A percentile compares a stretch with the other conserved stretches of the same genome.
Conservation (phyloP, 2,797 vertebrate species). For the Rhyacichthys aspro region DNA sequence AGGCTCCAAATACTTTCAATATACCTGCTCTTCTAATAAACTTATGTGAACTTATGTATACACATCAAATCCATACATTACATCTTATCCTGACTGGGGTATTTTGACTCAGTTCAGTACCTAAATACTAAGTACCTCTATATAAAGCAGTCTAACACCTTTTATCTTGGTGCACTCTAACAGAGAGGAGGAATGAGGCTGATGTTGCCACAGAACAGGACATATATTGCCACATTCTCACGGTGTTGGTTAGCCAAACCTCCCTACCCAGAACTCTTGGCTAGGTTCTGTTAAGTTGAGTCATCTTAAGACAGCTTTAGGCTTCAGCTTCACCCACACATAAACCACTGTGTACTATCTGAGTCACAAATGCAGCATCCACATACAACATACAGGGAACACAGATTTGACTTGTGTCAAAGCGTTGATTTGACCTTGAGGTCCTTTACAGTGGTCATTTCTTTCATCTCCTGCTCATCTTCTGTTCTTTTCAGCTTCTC, state of each 20-base stretch:
- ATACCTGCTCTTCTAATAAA: constrained; percentile 33
- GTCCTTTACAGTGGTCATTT: neutral
- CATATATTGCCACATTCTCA: constrained; percentile 72
- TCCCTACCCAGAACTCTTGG: constrained; percentile 76
- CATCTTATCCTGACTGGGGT: too few species aligned
- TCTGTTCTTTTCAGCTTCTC: constrained; percentile 2
- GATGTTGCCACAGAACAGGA: constrained; percentile 69
- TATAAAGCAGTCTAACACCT: constrained; percentile 16
- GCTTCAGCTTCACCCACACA: constrained; percentile 67
- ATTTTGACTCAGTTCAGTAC: too few species aligned
- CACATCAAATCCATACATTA: too few species aligned
- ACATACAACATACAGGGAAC: constrained; percentile 30
- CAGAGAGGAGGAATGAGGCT: constrained; percentile 29
- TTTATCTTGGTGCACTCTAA: constrained; percentile 11
- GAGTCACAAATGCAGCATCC: constrained; percentile 57
- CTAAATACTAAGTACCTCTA: neutral
- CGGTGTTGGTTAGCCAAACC: constrained; percentile 73
- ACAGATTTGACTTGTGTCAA: constrained; percentile 43
- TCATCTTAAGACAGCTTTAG: constrained; percentile 66
- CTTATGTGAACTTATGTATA: neutral
- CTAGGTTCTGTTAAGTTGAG: constrained; percentile 75
- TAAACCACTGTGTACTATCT: constrained; percentile 65
- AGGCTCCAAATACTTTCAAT: constrained; percentile 8
- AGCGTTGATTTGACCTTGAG: constrained; percentile 37
- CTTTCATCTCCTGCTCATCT: constrained; percentile 1